Evolutionary conservation across 2,888 invertebrate genomes (phyloP).

Genomic region (Hypselothyrea guttata): DNA sequence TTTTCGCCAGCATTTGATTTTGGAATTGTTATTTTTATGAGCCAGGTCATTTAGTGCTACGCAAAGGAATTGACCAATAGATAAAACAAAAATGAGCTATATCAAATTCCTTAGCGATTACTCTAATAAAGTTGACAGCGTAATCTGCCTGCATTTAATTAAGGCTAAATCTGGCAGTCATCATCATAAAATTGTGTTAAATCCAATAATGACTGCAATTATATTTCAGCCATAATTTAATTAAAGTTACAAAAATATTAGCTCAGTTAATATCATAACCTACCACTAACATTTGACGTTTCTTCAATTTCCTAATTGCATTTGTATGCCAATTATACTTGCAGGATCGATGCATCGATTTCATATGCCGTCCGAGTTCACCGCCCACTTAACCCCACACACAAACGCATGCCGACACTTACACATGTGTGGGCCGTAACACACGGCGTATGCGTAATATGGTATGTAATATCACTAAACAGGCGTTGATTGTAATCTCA

Average conservation of each 20-base stretch:
- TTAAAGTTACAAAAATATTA: too few relatives aligned
- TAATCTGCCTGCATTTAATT: slow-evolving; percentile 1
- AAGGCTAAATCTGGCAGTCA: too few relatives aligned
- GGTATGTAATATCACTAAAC: slow-evolving; percentile 46
- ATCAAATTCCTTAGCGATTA: slow-evolving; percentile 14
- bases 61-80: slow-evolving; percentile 33
- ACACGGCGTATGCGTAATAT: slow-evolving; percentile 59
- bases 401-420: slow-evolving; percentile 4
- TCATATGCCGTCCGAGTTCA: slow-evolving; percentile 4
- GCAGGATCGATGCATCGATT: slow-evolving; percentile 50
- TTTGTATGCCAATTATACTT: slow-evolving; percentile 4
- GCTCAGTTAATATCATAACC: too few relatives aligned
- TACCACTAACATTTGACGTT: too few relatives aligned
- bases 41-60: slow-evolving; percentile 3
- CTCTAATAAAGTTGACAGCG: slow-evolving; percentile 8
- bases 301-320: slow-evolving; percentile 26
- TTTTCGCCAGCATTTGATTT: slow-evolving; percentile 72
- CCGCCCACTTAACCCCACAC: slow-evolving; percentile 16
- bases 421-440: background rate
- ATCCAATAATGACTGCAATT: too few relatives aligned
- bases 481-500: slow-evolving; percentile 60
- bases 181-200: too few relatives aligned
- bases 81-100: slow-evolving; percentile 53
- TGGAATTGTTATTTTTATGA: slow-evolving; percentile 64
- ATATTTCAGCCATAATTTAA: too few relatives aligned